Conservation (phyloP, 2,797 vertebrate species). For the Telmatherina bonti region DNA sequence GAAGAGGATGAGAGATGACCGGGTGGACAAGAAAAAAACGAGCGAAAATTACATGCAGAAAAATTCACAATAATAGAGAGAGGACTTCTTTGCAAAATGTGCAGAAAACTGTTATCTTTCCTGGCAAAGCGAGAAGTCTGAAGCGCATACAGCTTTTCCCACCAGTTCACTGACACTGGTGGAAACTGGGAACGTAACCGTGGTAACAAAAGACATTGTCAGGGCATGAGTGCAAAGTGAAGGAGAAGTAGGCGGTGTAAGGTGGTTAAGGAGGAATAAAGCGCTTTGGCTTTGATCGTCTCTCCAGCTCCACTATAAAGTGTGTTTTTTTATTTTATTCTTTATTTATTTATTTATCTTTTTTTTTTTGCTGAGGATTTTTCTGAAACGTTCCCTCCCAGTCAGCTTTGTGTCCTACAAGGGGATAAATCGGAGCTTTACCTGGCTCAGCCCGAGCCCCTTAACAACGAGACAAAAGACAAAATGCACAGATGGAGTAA, state of each 20-base stretch:
- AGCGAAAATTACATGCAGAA: not conserved
- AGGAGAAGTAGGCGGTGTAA: not conserved
- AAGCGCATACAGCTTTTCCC: conserved; percentile 49
- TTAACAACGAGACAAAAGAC: conserved; percentile 57
- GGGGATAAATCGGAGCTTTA: conserved; percentile 66
- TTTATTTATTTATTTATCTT: conserved; percentile 1
- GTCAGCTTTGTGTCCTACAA: conserved; percentile 39
- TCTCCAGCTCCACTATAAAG: conserved; percentile 36
- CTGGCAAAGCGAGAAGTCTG: conserved; percentile 54
- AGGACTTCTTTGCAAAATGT: conserved; percentile 27
- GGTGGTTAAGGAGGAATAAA: conserved; percentile 30
- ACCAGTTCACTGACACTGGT: conserved; percentile 46
- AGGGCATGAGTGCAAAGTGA: conserved; percentile 22
- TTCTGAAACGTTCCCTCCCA: conserved; percentile 38
- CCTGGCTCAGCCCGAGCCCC: conserved; percentile 49
- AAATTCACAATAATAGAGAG: conserved; percentile 6
- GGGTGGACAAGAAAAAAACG: conserved; percentile 2
- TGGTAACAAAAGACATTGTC: conserved; percentile 35
- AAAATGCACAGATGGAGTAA: conserved; percentile 36
- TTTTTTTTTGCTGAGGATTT: conserved; percentile 31
- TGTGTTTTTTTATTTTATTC: conserved; percentile 10
- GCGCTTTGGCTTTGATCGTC: conserved; percentile 46
- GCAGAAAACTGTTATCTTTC: conserved; percentile 48
- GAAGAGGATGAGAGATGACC: conserved; percentile 5
- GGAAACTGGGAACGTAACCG: conserved; percentile 41